These are phyloP conservation scores for Triplophysa bombifrons DNA, from an alignment of 2,797 vertebrate species.

Conservation along the genomic window DNA sequence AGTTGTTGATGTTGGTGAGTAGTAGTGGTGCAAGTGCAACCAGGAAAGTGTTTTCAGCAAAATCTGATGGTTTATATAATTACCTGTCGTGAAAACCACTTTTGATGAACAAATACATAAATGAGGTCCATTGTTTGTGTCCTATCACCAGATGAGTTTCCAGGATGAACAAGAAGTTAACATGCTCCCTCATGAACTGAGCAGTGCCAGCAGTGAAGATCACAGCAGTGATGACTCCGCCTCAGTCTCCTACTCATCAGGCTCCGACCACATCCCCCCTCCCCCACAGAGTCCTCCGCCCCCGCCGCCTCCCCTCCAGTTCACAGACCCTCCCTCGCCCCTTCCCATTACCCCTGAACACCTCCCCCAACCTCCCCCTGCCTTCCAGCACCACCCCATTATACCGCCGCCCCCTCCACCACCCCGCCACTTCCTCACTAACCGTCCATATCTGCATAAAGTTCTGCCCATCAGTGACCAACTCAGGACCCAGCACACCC, in stretches of 20 bases:
- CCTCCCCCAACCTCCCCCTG: slow-evolving; percentile 70
- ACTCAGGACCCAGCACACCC: slow-evolving; percentile 67
- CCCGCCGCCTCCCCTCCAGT: slow-evolving; percentile 81
- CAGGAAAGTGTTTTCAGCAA: too few relatives aligned
- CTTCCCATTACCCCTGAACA: slow-evolving; percentile 74
- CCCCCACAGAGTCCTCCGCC: slow-evolving; percentile 89
- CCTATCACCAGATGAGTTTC: slow-evolving; percentile 88
- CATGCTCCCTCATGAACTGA: slow-evolving; percentile 81
- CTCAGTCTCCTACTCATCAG: slow-evolving; percentile 90
- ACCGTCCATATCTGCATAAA: slow-evolving; percentile 72
- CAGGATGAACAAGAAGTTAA: slow-evolving; percentile 88
- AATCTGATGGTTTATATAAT: too few relatives aligned
- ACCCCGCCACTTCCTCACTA: slow-evolving; percentile 71
- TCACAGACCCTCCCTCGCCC: slow-evolving; percentile 79
- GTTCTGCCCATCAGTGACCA: slow-evolving; percentile 65
- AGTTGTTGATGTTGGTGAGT: too few relatives aligned
- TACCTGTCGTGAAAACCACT: too few relatives aligned
- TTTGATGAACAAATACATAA: neutral
- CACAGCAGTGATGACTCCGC: slow-evolving; percentile 90
- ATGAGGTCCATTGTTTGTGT: neutral
- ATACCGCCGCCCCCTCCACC: slow-evolving; percentile 80
- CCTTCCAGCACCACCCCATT: slow-evolving; percentile 78
- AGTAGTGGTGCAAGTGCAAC: too few relatives aligned
- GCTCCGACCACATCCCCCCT: slow-evolving; percentile 88
- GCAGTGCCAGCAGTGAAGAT: slow-evolving; percentile 88